These are phyloP conservation scores for Galago senegalensis DNA, from an alignment of 2,797 vertebrate genomes.

Conservation along the genomic window DNA sequence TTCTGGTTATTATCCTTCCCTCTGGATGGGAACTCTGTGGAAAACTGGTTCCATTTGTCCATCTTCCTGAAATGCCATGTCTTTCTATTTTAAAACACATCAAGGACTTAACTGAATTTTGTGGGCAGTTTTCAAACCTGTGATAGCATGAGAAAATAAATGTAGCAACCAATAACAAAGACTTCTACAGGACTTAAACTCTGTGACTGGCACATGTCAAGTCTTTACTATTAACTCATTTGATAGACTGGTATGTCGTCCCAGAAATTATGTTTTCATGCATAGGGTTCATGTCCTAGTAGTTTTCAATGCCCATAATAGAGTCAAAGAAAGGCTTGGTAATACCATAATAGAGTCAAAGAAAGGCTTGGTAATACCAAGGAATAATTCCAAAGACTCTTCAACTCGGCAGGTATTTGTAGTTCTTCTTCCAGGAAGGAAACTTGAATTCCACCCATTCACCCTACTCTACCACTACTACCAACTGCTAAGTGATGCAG, in stretches of 20 bases:
- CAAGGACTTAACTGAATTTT: constrained; percentile 17
- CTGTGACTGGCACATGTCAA: not conserved
- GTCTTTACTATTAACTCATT: constrained; percentile 1
- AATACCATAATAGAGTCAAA: not conserved
- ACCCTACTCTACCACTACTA: not conserved
- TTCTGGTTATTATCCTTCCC: too few species aligned
- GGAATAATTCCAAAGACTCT: not conserved
- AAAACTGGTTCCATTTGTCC: too few species aligned
- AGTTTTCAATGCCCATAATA: constrained; percentile 2
- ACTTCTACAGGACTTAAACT: not conserved
- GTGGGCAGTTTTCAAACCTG: not conserved
- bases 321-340: not conserved
- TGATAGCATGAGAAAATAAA: constrained; percentile 33
- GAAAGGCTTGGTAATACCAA: not conserved
- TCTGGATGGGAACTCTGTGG: too few species aligned
- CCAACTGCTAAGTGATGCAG: not conserved
- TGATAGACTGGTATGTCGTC: not conserved
- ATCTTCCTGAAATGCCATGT: not conserved
- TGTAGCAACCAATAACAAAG: not conserved
- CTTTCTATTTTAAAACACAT: constrained; percentile 50
- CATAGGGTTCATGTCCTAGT: not conserved
- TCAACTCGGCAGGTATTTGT: not conserved
- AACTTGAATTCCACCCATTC: not conserved
- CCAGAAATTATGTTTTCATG: not conserved
- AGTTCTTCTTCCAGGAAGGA: not conserved